Evolutionary conservation across 2,797 vertebrate species (phyloP).

Genomic region (Pseudopleuronectes americanus): DNA sequence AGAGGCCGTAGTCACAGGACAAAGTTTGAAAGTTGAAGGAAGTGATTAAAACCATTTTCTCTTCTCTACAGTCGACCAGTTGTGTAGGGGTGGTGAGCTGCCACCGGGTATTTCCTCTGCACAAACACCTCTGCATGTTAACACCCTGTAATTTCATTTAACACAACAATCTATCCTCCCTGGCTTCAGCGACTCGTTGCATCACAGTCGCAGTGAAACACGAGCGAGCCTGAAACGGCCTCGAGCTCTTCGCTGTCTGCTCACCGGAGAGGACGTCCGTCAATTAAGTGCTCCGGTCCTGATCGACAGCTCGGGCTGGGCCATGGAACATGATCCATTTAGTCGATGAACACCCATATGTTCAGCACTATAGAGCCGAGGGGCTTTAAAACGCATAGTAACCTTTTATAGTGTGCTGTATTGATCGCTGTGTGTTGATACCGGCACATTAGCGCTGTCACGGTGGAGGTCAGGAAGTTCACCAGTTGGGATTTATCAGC

Average conservation of each 20-base stretch:
- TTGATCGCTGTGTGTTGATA: conserved; percentile 61
- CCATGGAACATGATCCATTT: conserved; percentile 43
- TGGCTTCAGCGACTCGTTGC: neutral
- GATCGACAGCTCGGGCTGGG: conserved; percentile 45
- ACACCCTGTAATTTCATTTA: conserved; percentile 64
- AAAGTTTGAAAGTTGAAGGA: neutral
- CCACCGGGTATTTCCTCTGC: conserved; percentile 54
- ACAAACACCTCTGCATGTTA: conserved; percentile 61
- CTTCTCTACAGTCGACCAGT: conserved; percentile 2
- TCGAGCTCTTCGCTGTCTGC: neutral
- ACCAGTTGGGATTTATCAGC: conserved; percentile 27
- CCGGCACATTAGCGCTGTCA: conserved; percentile 38
- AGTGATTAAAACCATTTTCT: neutral
- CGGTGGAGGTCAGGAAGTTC: conserved; percentile 50
- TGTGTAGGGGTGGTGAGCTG: conserved; percentile 34
- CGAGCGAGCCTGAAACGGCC: conserved; percentile 20
- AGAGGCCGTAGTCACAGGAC: neutral
- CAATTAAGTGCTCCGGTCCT: conserved; percentile 50
- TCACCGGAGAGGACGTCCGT: conserved; percentile 11
- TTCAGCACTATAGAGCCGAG: conserved; percentile 26
- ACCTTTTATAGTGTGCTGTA: conserved; percentile 54
- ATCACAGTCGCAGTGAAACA: conserved; percentile 21
- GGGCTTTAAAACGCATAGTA: conserved; percentile 54
- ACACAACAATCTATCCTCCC: conserved; percentile 15
- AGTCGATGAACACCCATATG: conserved; percentile 57